phyloP scores from a whole-genome alignment of 2,797 vertebrate genomes.

The Podargus strigoides region DNA sequence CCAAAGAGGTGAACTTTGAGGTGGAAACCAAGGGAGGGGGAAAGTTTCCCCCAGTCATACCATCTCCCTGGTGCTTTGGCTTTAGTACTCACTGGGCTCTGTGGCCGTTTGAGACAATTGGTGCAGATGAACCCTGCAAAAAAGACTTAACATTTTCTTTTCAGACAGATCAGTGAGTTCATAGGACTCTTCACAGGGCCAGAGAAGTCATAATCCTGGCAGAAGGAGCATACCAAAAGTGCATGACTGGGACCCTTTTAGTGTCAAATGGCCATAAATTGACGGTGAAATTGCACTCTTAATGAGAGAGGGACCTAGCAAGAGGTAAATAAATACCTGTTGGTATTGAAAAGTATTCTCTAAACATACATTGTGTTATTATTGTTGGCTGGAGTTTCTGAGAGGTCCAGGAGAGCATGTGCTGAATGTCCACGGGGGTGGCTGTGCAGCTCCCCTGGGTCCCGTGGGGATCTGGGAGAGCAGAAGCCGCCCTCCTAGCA shows the following conservation, averaged over 20 bases:
- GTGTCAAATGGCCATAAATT: background rate
- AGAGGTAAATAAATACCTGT: background rate
- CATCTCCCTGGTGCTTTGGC: background rate
- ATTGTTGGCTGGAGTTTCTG: background rate
- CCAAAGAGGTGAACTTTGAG: background rate
- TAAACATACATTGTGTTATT: accelerated
- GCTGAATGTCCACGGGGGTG: background rate
- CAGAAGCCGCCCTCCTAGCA: background rate
- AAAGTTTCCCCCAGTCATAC: background rate
- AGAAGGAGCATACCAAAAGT: background rate
- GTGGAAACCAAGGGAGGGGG: background rate
- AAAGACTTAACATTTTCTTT: background rate
- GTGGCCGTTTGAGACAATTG: background rate
- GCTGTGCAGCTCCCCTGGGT: background rate
- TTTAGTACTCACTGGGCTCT: accelerated
- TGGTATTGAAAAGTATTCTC: background rate
- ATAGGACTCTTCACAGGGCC: background rate
- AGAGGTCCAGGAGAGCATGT: background rate
- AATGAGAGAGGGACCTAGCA: background rate
- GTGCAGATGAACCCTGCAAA: background rate
- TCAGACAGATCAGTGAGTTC: background rate
- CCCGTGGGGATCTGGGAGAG: background rate
- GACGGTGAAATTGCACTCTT: background rate
- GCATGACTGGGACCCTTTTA: background rate
- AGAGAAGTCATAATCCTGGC: background rate